Evolutionary conservation across 2,888 invertebrate species (phyloP).

Genomic region (Ophion obscuratus): DNA sequence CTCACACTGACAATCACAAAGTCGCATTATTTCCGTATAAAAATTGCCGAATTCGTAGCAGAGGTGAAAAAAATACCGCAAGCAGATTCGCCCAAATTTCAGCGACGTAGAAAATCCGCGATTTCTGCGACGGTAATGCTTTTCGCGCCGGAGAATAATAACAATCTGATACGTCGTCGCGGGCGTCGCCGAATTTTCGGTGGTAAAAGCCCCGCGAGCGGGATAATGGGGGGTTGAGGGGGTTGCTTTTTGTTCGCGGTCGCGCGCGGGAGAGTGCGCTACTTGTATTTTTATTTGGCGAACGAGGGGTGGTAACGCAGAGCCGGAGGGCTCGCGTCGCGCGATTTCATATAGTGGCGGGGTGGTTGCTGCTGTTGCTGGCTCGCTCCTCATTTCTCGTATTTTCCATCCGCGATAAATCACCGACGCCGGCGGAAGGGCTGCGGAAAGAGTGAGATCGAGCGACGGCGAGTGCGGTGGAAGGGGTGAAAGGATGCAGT

Average conservation of each 20-base stretch:
- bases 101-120: not conserved
- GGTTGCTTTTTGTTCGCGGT: conserved; percentile 61
- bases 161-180: conserved; percentile 61
- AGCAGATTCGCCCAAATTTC: conserved; percentile 1
- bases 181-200: conserved; percentile 60
- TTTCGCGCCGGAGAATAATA: conserved; percentile 49
- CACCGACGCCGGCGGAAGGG: conserved; percentile 80
- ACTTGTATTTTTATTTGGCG: conserved; percentile 61
- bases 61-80: not conserved
- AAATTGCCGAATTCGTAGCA: not conserved
- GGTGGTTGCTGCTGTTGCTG: conserved; percentile 54
- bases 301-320: conserved; percentile 48
- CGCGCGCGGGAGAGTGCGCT: conserved; percentile 49
- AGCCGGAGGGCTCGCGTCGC: conserved; percentile 59
- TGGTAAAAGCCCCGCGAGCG: conserved; percentile 55
- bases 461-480: conserved; percentile 59
- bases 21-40: not conserved
- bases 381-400: conserved; percentile 82
- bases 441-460: conserved; percentile 71
- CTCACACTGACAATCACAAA: too few species aligned
- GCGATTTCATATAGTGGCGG: conserved; percentile 39
- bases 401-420: conserved; percentile 83
- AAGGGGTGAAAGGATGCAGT: conserved; percentile 45
- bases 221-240: conserved; percentile 24
- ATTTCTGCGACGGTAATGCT: conserved; percentile 51